phyloP scores from a whole-genome alignment of 2,888 invertebrate species.

The Thereva unica region DNA sequence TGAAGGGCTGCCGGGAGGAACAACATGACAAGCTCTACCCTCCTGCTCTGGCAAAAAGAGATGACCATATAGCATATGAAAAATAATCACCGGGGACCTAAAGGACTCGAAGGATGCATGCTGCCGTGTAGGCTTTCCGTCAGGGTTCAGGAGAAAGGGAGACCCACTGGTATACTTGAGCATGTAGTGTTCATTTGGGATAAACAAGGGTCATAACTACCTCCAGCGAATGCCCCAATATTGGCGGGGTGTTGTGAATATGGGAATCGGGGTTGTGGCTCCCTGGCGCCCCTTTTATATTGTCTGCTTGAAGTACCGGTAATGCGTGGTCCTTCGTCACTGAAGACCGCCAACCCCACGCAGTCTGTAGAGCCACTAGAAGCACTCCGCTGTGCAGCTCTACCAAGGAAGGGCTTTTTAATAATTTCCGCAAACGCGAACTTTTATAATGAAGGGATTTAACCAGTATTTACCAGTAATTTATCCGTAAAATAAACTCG shows the following conservation, averaged over 20 bases:
- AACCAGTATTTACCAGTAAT: constrained; percentile 29
- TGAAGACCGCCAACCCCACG: too few species aligned
- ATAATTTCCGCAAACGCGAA: constrained; percentile 30
- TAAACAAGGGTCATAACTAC: constrained; percentile 6
- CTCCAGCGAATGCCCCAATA: constrained; percentile 2
- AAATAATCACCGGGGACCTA: constrained; percentile 17
- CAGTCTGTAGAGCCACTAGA: too few species aligned
- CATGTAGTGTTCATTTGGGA: constrained; percentile 13
- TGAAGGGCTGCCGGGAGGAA: too few species aligned
- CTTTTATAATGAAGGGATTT: constrained; percentile 33
- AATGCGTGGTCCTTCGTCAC: too few species aligned
- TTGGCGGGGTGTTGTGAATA: constrained; percentile 8
- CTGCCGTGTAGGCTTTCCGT: too few species aligned
- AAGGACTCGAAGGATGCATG: too few species aligned
- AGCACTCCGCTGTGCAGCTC: too few species aligned
- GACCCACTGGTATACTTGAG: too few species aligned
- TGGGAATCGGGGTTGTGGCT: background rate
- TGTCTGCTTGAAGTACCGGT: too few species aligned
- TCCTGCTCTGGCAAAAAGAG: background rate
- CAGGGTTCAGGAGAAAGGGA: too few species aligned
- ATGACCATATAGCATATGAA: constrained; percentile 14
- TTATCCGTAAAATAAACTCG: constrained; percentile 25
- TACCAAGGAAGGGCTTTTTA: constrained; percentile 22
- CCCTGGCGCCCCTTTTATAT: background rate
- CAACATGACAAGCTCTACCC: too few species aligned